Evolutionary conservation across 2,113 vertebrate species (phyloP).

Genomic region (Dolichotis patagonum): DNA sequence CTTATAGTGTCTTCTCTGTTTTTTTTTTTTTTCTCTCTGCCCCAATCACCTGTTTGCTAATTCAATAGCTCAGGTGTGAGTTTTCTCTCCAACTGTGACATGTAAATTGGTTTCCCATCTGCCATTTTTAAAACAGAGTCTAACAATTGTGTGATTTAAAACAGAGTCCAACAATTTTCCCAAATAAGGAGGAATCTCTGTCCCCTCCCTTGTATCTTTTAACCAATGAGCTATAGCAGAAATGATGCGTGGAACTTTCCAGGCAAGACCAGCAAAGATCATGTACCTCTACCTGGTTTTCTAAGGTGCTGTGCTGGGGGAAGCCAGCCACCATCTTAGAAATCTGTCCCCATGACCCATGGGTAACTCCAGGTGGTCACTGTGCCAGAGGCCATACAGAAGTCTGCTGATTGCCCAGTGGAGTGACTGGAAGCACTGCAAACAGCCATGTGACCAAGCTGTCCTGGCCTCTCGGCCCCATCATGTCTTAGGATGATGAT

Average conservation of each 20-base stretch:
- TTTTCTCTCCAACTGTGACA: neutral
- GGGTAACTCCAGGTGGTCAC: neutral
- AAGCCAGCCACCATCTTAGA: neutral
- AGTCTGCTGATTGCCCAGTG: neutral
- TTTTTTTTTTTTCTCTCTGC: neutral
- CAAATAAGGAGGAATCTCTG: neutral
- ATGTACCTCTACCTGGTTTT: neutral
- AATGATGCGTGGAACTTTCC: neutral
- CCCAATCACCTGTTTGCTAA: neutral
- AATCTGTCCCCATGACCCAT: neutral
- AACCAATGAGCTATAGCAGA: neutral
- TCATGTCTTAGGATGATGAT: neutral
- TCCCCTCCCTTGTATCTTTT: neutral
- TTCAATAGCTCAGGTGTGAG: neutral
- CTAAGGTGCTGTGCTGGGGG: neutral
- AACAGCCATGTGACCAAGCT: too few species aligned
- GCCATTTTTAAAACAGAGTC: neutral
- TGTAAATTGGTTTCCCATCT: neutral
- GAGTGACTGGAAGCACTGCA: neutral
- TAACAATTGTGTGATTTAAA: neutral
- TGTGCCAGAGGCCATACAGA: neutral
- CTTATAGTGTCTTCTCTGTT: neutral
- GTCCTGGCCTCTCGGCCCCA: neutral
- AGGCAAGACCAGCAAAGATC: neutral
- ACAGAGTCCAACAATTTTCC: neutral